A percentile compares a stretch with the other conserved stretches of the same genome.
These are phyloP conservation scores for Ichneumoninae sp. DNA, from an alignment of 2,888 invertebrate genomes.

Conservation along the genomic window DNA sequence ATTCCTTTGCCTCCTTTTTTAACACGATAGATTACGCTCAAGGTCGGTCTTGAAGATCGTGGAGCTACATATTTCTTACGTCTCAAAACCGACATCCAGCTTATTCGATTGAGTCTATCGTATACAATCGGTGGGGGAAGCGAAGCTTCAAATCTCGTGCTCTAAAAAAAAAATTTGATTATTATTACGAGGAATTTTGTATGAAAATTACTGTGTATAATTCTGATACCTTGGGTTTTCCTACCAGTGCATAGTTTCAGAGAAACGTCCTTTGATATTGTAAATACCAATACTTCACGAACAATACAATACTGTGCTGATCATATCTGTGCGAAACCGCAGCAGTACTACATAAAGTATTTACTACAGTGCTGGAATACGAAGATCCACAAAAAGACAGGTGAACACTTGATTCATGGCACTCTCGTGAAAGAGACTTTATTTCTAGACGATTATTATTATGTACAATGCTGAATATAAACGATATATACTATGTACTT, in stretches of 20 bases:
- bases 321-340: slow-evolving; percentile 33
- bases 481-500: slow-evolving; percentile 50
- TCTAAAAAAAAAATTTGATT: slow-evolving; percentile 27
- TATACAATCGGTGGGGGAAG: slow-evolving; percentile 52
- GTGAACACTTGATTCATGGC: slow-evolving; percentile 70
- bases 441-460: slow-evolving; percentile 69
- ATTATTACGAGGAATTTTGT: background rate
- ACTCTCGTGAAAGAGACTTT: slow-evolving; percentile 75
- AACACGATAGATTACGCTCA: slow-evolving; percentile 16
- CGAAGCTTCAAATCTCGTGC: slow-evolving; percentile 15
- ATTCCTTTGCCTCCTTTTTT: background rate
- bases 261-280: slow-evolving; percentile 18
- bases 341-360: slow-evolving; percentile 10
- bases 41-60: background rate
- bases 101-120: slow-evolving; percentile 81
- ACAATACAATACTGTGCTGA: slow-evolving; percentile 50
- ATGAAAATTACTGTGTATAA: background rate
- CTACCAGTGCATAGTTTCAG: slow-evolving; percentile 33
- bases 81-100: slow-evolving; percentile 77
- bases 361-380: slow-evolving; percentile 25
- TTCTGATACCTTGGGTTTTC: slow-evolving; percentile 34
- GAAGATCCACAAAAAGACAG: slow-evolving; percentile 50
- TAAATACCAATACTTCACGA: background rate
- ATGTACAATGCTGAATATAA: slow-evolving; percentile 57
- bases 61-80: background rate